A percentile compares a stretch with the other conserved stretches of the same genome.
phyloP scores from a whole-genome alignment of 2,113 vertebrate species.

The Pluvialis apricaria region DNA sequence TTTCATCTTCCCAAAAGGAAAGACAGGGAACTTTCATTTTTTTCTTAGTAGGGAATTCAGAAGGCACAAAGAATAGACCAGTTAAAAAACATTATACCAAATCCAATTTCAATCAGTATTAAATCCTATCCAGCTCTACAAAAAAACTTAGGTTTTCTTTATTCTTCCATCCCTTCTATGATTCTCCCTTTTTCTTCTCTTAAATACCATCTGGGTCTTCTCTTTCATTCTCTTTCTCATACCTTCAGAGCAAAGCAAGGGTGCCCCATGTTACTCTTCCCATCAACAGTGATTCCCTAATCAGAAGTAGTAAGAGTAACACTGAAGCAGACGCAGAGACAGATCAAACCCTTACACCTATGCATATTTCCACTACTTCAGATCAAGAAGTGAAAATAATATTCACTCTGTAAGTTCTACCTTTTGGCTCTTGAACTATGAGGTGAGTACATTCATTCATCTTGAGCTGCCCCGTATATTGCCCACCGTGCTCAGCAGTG shows the following conservation, averaged over 20 bases:
- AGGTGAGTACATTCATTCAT: conserved; percentile 98
- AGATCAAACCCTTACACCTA: neutral
- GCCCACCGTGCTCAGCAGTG: conserved; percentile 84
- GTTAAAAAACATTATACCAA: neutral
- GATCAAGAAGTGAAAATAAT: neutral
- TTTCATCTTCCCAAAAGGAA: neutral
- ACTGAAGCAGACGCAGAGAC: neutral
- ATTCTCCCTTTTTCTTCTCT: neutral
- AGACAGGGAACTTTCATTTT: neutral
- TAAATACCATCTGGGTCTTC: neutral
- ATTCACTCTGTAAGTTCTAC: conserved; percentile 50
- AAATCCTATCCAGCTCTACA: neutral
- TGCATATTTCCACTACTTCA: neutral
- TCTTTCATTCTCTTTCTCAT: neutral
- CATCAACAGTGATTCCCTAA: neutral
- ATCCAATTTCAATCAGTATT: neutral
- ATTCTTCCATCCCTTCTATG: neutral
- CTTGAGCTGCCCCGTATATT: conserved; percentile 90
- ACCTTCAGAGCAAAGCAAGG: neutral
- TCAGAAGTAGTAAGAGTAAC: neutral
- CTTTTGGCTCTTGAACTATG: conserved; percentile 91
- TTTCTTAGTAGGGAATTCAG: neutral
- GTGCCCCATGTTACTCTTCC: neutral
- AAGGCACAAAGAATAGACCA: neutral
- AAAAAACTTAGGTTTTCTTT: neutral